These are phyloP conservation scores for Sebastes reedi DNA, from an alignment of 2,797 vertebrate genomes.

Conservation along the genomic window DNA sequence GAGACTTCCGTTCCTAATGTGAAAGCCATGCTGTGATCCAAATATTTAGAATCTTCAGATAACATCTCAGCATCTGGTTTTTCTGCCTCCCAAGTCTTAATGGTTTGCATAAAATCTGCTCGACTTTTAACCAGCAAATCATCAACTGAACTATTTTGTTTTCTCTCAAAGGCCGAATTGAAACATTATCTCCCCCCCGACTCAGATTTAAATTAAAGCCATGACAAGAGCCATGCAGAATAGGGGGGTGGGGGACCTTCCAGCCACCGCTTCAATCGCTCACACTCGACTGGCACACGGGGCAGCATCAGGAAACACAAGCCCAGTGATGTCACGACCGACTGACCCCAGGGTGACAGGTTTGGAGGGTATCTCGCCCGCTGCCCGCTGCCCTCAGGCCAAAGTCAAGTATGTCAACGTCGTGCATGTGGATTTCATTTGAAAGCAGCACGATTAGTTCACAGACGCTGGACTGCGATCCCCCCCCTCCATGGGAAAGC, in stretches of 20 bases:
- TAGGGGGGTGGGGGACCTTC: not conserved
- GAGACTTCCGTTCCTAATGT: constrained; percentile 8
- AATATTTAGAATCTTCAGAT: constrained; percentile 50
- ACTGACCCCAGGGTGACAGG: constrained; percentile 70
- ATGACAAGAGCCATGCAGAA: constrained; percentile 35
- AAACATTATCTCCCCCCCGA: constrained; percentile 50
- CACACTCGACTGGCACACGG: constrained; percentile 42
- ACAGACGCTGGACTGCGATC: constrained; percentile 41
- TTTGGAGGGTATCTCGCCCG: constrained; percentile 54
- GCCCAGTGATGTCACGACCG: constrained; percentile 66
- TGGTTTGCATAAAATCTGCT: constrained; percentile 39
- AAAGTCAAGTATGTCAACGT: constrained; percentile 62
- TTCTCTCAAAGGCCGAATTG: constrained; percentile 53
- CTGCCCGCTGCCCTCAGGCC: constrained; percentile 60
- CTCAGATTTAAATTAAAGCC: constrained; percentile 59
- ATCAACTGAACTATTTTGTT: constrained; percentile 46
- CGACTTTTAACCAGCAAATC: constrained; percentile 49
- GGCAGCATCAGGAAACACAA: constrained; percentile 69
- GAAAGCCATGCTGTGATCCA: constrained; percentile 29
- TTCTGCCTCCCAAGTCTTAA: constrained; percentile 23
- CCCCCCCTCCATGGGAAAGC: constrained; percentile 58
- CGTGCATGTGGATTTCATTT: constrained; percentile 81
- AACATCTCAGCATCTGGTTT: constrained; percentile 59
- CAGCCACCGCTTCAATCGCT: constrained; percentile 24
- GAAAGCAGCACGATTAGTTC: constrained; percentile 61